Conservation (phyloP, 2,888 invertebrate species). For the Acronicta leporina region DNA sequence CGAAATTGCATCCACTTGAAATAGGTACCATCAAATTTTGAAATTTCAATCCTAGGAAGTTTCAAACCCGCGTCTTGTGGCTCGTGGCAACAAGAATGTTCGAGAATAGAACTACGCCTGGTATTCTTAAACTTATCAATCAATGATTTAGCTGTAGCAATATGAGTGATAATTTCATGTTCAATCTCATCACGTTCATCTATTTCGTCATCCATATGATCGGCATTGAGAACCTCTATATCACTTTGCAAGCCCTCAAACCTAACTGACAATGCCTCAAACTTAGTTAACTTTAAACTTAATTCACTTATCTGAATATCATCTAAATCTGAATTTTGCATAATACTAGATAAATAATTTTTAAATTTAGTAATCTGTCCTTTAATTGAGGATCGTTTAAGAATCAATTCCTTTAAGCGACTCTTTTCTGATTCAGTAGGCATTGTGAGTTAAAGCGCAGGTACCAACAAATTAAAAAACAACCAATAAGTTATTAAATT, state of each 20-base stretch:
- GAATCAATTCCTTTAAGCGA: conserved; percentile 2
- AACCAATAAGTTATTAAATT: not conserved
- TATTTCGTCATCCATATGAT: conserved; percentile 27
- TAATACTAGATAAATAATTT: conserved; percentile 22
- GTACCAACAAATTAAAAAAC: not conserved
- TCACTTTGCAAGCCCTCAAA: conserved; percentile 38
- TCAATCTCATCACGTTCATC: conserved; percentile 43
- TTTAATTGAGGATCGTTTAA: conserved; percentile 15
- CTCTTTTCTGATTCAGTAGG: not conserved
- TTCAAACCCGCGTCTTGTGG: conserved; percentile 22
- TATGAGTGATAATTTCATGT: conserved; percentile 21
- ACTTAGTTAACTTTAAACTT: conserved; percentile 18
- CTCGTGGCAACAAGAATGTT: conserved; percentile 10
- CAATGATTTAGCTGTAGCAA: conserved; percentile 44
- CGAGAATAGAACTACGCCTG: conserved; percentile 6
- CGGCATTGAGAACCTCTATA: conserved; percentile 32
- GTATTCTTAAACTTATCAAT: conserved; percentile 15
- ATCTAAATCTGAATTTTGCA: not conserved
- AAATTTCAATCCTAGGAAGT: conserved; percentile 50
- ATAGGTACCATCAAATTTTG: conserved; percentile 51
- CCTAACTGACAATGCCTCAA: conserved; percentile 19
- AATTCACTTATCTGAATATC: conserved; percentile 23
- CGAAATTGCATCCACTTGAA: conserved; percentile 52
- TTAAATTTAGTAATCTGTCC: conserved; percentile 33
- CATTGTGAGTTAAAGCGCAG: not conserved